Evolutionary conservation across 1,140 invertebrate species (phyloP), one percentile per base, ranked within the genome.

Genomic region (Homalodisca vitripennis): DNA sequence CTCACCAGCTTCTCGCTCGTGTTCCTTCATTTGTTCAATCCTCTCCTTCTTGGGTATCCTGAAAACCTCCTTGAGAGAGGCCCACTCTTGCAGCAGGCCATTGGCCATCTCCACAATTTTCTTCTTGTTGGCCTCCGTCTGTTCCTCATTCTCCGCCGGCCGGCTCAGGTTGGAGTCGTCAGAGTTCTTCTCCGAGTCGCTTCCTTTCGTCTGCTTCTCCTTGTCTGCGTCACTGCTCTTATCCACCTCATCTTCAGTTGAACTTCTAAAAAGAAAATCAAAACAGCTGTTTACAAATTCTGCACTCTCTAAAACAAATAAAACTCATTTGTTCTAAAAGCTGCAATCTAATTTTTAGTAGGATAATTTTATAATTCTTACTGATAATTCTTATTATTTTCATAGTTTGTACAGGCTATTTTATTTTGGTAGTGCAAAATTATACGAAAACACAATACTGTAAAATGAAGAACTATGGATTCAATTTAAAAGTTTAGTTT

Each of bases 41-140:
- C 94, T 85, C 76, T 97, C 92, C 74, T 96, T 95, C 79, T 97
- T 97, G 12, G 97, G 97, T 76, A 98, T 98, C 79, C 93, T 88
- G 77, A 96, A 98, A 24, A 92, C 87, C 81, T 95, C 92, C 81
- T 94, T 93, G 14, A 97, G 82, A 75, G 85, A 87, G 2, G 87
- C 85, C 93, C 93, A 97, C 53, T 86, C 82, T 22, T 87, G 84
- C 47, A 95, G 73, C 22, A 95, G 79, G 73, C 86, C 86, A 17
- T 80, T 80, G 6, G 90, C 89, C 17, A 92, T 47, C 13, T 57
- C n/a, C 34, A 69, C 31, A 60, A 73, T 63, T 46, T 22, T 51
- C n/a, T 51, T 51, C 48, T n/a, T 51, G 48, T 51, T 51, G n/a
- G 3, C 65, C 26, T 1, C 14, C 31, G 55, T 65, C 66, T 30